A percentile compares a stretch with the other conserved stretches of the same genome.
phyloP scores from a whole-genome alignment of 2,113 vertebrate genomes.

The Rhinichthys klamathensis region DNA sequence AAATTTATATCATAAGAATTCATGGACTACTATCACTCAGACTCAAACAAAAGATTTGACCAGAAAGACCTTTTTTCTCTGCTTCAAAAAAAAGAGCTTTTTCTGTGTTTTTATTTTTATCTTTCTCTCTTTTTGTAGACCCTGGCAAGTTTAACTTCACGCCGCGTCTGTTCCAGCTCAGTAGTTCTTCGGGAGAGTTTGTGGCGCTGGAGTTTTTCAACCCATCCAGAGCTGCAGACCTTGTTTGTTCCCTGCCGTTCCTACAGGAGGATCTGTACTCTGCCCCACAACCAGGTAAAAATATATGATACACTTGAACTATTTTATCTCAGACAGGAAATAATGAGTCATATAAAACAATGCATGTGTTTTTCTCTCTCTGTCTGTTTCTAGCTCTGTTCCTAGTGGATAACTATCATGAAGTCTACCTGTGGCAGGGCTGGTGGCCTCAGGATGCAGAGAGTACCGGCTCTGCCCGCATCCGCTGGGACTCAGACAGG shows the following conservation, averaged over 20 bases:
- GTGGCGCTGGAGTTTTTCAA: constrained; percentile 87
- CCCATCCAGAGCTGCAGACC: constrained; percentile 80
- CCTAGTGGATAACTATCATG: constrained; percentile 97
- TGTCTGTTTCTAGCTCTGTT: constrained; percentile 81
- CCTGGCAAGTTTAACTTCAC: constrained; percentile 99
- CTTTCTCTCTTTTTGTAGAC: constrained; percentile 73
- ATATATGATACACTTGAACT: background rate
- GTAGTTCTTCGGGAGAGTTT: constrained; percentile 94
- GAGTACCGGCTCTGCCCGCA: constrained; percentile 89
- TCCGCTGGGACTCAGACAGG: constrained; percentile 95
- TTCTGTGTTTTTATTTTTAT: background rate
- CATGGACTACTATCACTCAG: background rate
- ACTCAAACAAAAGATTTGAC: background rate
- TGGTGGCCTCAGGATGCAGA: constrained; percentile 97
- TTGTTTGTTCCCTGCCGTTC: constrained; percentile 93
- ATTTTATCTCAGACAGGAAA: background rate
- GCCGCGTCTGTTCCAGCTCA: constrained; percentile 93
- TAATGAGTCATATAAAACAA: background rate
- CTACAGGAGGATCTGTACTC: constrained; percentile 96
- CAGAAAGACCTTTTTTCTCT: background rate
- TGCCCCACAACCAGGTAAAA: constrained; percentile 87
- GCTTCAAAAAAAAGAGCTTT: background rate
- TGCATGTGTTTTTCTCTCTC: background rate
- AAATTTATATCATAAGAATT: background rate
- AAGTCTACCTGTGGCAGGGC: constrained; percentile 99